Conservation (phyloP, 2,797 vertebrate genomes). For the Coregonus ussuriensis region DNA sequence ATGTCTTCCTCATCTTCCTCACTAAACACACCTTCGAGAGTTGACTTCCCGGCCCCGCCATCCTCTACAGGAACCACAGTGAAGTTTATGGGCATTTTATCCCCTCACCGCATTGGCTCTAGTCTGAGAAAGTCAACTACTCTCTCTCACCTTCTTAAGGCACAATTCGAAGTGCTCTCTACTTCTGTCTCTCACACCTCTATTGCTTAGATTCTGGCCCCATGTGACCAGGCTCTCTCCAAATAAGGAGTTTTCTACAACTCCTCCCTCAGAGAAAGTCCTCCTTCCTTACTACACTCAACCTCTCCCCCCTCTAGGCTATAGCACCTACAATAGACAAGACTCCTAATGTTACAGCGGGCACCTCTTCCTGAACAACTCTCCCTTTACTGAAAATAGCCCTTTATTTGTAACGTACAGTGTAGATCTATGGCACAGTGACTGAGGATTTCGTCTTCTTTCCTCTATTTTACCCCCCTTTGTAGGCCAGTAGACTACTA, state of each 20-base stretch:
- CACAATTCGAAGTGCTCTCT: not conserved
- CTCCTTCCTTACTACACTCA: not conserved
- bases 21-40: slow-evolving; percentile 4
- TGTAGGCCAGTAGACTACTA: not conserved
- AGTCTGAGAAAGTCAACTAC: not conserved
- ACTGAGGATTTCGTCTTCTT: no score
- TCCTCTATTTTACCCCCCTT: no score
- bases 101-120: slow-evolving; percentile 27
- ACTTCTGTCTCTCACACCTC: not conserved
- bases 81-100: slow-evolving; percentile 80
- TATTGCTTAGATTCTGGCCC: not conserved
- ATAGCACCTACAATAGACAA: not conserved
- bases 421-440: no score
- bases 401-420: no score
- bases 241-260: slow-evolving; percentile 3
- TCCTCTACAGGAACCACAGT: slow-evolving; percentile 82
- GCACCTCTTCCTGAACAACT: no score
- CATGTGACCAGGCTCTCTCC: slow-evolving; percentile 11
- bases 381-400: no score
- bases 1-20: slow-evolving; percentile 37
- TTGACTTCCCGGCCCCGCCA: slow-evolving; percentile 39
- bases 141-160: not conserved
- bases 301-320: not conserved
- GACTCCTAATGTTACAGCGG: not conserved
- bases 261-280: slow-evolving; percentile 6